Evolutionary conservation across 2,113 vertebrate species (phyloP), one percentile per base, ranked within the genome.

Genomic region (Oxyruncus cristatus): DNA sequence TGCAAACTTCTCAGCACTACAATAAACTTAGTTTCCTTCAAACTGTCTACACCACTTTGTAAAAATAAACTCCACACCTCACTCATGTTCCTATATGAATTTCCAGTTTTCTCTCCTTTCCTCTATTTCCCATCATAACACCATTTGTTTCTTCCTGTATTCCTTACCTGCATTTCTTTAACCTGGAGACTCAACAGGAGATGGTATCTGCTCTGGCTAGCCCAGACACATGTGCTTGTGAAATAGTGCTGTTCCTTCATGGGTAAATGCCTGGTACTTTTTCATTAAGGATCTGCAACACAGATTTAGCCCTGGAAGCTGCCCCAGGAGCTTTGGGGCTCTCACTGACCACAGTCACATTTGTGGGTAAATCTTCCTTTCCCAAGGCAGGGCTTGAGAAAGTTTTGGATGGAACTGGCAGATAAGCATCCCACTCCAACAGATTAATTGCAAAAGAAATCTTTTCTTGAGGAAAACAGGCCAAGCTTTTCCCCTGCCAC

Each of bases 271-370:
- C 28, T 66, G 19, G 8, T 67, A 16, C 28, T 10, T 73, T 91
- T 77, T 71, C 28, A 7, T 14, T 37, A 62, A 1, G 5, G 32
- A 56, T 39, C 28, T 42, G 5, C 0, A 0, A 18, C 14, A 55
- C 18, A 75, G 59, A 9, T 39, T 73, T 70, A 87, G 32, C 8
- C 17, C 24, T 1, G 4, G 19, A 14, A 82, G 30, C 11, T 35
- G 56, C 20, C 30, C 35, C 35, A 32, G 7, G 13, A 58, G 11
- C n/a, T 78, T 14, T 15, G 35, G 35, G 28, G 22, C 24, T 14
- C 21, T 13, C 12, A 24, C 18, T 49, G 15, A 28, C n/a, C 17
- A 5, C 20, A 72, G 20, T 8, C 50, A 77, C 7, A 2, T 66
- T 61, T 91, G 42, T 11, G 6, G 37, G 11, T 49, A 80, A 70